These are phyloP conservation scores for Falco peregrinus DNA, from an alignment of 2,797 vertebrate genomes.

Conservation along the genomic window DNA sequence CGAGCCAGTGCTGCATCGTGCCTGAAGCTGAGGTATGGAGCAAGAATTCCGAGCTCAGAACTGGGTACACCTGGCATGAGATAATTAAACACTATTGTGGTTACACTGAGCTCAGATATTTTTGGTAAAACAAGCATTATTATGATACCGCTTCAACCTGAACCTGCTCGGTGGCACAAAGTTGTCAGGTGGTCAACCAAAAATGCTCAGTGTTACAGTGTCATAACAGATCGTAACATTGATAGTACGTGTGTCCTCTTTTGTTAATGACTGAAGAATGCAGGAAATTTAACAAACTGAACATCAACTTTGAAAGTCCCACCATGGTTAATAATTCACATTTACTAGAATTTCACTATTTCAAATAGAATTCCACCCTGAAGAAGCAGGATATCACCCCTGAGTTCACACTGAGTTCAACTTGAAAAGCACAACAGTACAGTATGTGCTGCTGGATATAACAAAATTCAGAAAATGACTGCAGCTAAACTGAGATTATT, in stretches of 20 bases:
- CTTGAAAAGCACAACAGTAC: background rate
- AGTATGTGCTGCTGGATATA: slow-evolving; percentile 1
- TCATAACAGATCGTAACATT: background rate
- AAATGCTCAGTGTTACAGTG: background rate
- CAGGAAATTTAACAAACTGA: background rate
- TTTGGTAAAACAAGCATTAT: background rate
- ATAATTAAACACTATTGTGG: background rate
- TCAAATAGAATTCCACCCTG: background rate
- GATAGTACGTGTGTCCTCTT: background rate
- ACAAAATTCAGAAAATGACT: slow-evolving; percentile 36
- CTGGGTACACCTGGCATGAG: background rate
- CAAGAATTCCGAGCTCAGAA: background rate
- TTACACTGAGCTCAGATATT: background rate
- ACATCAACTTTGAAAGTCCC: background rate
- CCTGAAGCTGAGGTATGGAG: background rate
- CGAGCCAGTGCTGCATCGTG: fast-evolving
- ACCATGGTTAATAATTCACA: background rate
- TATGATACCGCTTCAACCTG: background rate
- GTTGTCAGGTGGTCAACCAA: background rate
- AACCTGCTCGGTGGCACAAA: background rate
- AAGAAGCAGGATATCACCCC: background rate
- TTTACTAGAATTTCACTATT: background rate
- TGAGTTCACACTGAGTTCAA: slow-evolving; percentile 21
- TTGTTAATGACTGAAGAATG: background rate
- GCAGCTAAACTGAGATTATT: slow-evolving; percentile 34